Evolutionary conservation across 92 coral and sea anemone genomes (phyloP).

Genomic region (Meandrina meandrites): DNA sequence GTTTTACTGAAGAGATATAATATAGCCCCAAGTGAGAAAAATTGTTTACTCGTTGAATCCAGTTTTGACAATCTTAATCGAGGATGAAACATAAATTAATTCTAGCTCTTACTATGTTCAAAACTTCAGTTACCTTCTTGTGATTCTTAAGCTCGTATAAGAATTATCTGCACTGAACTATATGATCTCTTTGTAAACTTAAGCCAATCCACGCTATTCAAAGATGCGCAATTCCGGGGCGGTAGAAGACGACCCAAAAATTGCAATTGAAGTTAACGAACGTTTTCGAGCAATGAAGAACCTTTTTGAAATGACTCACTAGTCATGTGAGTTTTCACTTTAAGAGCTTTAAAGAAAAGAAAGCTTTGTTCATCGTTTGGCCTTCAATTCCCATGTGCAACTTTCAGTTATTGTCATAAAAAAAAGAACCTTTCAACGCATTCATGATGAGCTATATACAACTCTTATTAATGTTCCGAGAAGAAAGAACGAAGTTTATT

Average conservation of each 20-base stretch:
- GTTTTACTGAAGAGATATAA: not conserved
- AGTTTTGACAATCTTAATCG: not conserved
- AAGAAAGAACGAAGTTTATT: slow-evolving; percentile 1
- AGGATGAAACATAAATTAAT: not conserved
- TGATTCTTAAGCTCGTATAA: not conserved
- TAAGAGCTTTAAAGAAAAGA: not conserved
- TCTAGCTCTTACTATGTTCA: not conserved
- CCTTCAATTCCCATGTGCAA: slow-evolving; percentile 14
- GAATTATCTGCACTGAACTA: not conserved
- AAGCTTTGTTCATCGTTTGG: not conserved
- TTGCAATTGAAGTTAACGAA: not conserved
- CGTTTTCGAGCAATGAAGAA: not conserved
- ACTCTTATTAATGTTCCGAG: too few species aligned
- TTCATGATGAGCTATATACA: too few species aligned
- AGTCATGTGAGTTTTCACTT: not conserved
- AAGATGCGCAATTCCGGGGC: not conserved
- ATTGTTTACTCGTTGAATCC: not conserved
- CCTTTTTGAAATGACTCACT: not conserved
- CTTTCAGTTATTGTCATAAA: not conserved
- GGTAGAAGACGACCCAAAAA: not conserved
- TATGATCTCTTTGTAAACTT: not conserved
- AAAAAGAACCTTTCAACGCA: not conserved
- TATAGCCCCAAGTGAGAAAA: not conserved
- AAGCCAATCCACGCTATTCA: not conserved
- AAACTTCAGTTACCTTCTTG: not conserved